These are phyloP conservation scores for cattle (Bos taurus) DNA, from an alignment of 2,113 vertebrate species.

Conservation along the genomic window ARS-UCD2.0 NC_037346.1:44168501-44169000, in stretches of 20 bases:
- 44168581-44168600: neutral
- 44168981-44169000: neutral
- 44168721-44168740: neutral
- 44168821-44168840: neutral
- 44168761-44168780: accelerated
- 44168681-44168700: neutral
- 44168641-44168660: neutral
- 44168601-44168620: neutral
- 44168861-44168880: neutral
- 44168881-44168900: neutral
- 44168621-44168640: neutral
- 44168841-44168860: neutral
- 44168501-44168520: conserved; percentile 20
- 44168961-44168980: neutral
- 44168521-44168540: neutral
- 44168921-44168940: neutral
- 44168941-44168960: neutral
- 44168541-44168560: conserved; percentile 20
- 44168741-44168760: too few relatives aligned
- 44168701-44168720: neutral
- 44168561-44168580: conserved; percentile 1
- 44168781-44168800: neutral
- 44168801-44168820: neutral
- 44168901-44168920: neutral
- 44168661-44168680: neutral